Evolutionary conservation across 2,888 invertebrate genomes (phyloP), one percentile per base, ranked within the genome.

Genomic region (Cephus nigrinus): DNA sequence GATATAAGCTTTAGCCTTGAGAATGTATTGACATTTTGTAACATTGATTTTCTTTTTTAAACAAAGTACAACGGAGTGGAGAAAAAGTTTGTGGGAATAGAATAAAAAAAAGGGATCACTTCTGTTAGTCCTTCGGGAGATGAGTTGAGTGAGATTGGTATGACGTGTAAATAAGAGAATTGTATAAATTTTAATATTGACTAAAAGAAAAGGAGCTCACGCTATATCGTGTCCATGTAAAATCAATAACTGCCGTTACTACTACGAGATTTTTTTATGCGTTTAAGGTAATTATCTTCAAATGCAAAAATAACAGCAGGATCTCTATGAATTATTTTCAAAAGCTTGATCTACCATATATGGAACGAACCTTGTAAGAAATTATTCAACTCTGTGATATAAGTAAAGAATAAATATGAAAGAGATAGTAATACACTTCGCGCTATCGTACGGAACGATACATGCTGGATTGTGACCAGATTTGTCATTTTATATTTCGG

Each of bases 341-440:
- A 71, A 71, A 71, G 32, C 71, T 31, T 31, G 12, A 71, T 33
- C 30, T 33, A 32, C 71, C 23, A 15, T 32, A 5, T 32, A 33
- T 32, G 32, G 31, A 33, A 33, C 71, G 23, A 31, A 76, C 78
- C 77, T 69, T 76, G 76, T 73, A 80, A 78, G 75, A 84, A 82
- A 86, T 85, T 84, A 81, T 84, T 82, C 76, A 84, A 83, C 82
- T 86, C 86, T 86, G 86, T 86, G 86, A 86, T 86, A 86, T 85
- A 85, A 78, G 80, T 84, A 80, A 82, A 84, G 83, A 81, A 79
- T 78, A 82, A 79, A 78, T 72, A 79, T 79, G 76, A 74, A 34
- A 15, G n/a, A 74, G n/a, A 35, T 30, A 78, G 80, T 76, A 82
- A 75, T 78, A 79, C 82, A 76, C 76, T 77, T 80, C 80, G 79